These are phyloP conservation scores for Neelides sp. DNA, from an alignment of 1,140 invertebrate genomes.

Conservation along the genomic window DNA sequence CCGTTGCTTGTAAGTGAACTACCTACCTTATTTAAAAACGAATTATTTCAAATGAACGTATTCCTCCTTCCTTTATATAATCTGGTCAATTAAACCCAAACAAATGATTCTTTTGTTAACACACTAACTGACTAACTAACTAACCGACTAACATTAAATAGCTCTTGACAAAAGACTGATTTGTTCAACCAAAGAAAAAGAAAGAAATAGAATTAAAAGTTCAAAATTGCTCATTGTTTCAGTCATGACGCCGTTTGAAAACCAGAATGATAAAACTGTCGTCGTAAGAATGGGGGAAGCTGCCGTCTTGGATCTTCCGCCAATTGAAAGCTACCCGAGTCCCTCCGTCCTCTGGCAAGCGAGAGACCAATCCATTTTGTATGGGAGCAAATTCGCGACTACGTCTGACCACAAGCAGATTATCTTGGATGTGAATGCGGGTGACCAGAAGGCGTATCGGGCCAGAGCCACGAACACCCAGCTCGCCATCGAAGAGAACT, in stretches of 20 bases:
- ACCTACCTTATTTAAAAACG: too few relatives aligned
- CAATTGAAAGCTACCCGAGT: constrained; percentile 64
- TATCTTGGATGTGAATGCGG: constrained; percentile 57
- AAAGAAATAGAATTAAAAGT: too few relatives aligned
- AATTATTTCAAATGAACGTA: too few relatives aligned
- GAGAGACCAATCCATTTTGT: constrained; percentile 52
- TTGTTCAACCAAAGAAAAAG: too few relatives aligned
- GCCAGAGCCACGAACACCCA: constrained; percentile 75
- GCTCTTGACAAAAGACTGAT: too few relatives aligned
- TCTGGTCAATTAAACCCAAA: too few relatives aligned
- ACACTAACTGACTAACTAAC: too few relatives aligned
- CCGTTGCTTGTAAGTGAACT: constrained; percentile 86
- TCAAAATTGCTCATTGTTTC: too few relatives aligned
- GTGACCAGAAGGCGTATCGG: constrained; percentile 60
- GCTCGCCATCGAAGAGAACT: constrained; percentile 70
- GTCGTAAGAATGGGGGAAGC: constrained; percentile 61
- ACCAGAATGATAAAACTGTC: constrained; percentile 50
- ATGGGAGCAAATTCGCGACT: constrained; percentile 65
- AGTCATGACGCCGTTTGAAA: constrained; percentile 75
- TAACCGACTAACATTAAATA: too few relatives aligned
- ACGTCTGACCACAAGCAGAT: constrained; percentile 62
- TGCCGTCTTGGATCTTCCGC: constrained; percentile 63
- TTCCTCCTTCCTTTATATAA: too few relatives aligned
- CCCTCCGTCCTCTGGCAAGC: constrained; percentile 74
- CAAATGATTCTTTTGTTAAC: too few relatives aligned